Conservation (phyloP, 2,797 vertebrate genomes). For the Chrosomus eos region DNA sequence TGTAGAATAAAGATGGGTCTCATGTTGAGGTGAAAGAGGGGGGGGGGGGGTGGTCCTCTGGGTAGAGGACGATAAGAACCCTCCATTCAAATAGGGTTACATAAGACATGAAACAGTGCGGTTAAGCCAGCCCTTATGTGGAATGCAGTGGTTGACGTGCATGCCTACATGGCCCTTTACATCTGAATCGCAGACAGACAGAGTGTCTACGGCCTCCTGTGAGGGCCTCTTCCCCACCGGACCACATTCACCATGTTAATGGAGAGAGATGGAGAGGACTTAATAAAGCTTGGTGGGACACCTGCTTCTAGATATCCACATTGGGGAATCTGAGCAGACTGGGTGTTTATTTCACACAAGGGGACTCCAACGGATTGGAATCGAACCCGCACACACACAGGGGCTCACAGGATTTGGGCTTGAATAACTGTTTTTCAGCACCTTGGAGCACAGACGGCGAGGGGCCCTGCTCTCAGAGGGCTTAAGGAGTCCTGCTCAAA, state of each 20-base stretch:
- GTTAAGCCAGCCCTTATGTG: constrained; percentile 40
- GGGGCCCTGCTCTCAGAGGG: constrained; percentile 59
- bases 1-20: constrained; percentile 14
- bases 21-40: constrained; percentile 37
- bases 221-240: constrained; percentile 48
- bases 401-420: constrained; percentile 57
- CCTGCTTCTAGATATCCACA: constrained; percentile 61
- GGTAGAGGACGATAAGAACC: constrained; percentile 15
- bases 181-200: constrained; percentile 55
- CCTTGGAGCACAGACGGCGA: constrained; percentile 57
- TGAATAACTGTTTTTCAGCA: constrained; percentile 64
- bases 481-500: constrained; percentile 57
- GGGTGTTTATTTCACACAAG: constrained; percentile 62
- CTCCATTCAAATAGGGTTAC: constrained; percentile 34
- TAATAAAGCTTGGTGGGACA: constrained; percentile 63
- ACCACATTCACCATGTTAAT: constrained; percentile 52
- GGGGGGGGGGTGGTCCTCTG: neutral
- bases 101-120: constrained; percentile 27
- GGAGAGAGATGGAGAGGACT: constrained; percentile 54
- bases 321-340: constrained; percentile 54
- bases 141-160: constrained; percentile 30
- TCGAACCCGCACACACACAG: constrained; percentile 25
- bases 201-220: constrained; percentile 46
- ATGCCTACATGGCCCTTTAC: constrained; percentile 31
- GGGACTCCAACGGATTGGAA: constrained; percentile 54